A percentile compares a stretch with the other conserved stretches of the same genome.
phyloP scores from a whole-genome alignment of 2,113 vertebrate species.

The Cisticola juncidis region DNA sequence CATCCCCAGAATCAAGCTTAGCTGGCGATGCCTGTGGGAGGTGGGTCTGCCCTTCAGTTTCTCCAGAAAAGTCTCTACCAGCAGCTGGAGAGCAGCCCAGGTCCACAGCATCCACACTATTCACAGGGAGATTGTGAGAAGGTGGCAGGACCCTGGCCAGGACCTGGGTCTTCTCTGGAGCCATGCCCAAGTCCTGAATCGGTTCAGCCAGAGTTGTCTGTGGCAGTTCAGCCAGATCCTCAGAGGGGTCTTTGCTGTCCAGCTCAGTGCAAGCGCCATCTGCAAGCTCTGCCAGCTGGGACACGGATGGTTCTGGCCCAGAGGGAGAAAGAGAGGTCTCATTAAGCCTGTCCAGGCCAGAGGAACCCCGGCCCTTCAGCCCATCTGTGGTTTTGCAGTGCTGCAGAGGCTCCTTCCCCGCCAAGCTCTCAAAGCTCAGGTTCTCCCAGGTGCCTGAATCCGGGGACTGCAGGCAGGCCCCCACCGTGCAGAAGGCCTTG shows the following conservation, averaged over 20 bases:
- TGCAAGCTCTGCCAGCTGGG: not conserved
- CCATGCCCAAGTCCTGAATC: not conserved
- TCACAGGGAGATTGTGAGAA: not conserved
- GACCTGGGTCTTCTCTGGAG: not conserved
- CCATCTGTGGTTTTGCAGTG: not conserved
- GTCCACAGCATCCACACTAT: not conserved
- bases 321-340: not conserved
- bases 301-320: not conserved
- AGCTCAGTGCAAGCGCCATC: not conserved
- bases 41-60: not conserved
- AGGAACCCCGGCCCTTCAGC: not conserved
- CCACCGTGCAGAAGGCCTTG: slow-evolving; percentile 31
- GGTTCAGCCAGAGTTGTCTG: not conserved
- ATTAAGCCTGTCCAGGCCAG: not conserved
- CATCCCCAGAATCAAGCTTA: not conserved
- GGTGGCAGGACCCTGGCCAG: fast-evolving
- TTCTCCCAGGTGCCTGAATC: slow-evolving; percentile 65
- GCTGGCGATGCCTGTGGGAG: fast-evolving
- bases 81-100: not conserved
- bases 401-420: not conserved
- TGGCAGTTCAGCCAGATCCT: not conserved
- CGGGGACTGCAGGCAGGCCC: slow-evolving; percentile 43
- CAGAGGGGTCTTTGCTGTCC: not conserved
- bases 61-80: not conserved
- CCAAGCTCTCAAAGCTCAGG: slow-evolving; percentile 50